Conservation (phyloP, 92 coral and sea anemone genomes). For the Bergia puertoricense region DNA sequence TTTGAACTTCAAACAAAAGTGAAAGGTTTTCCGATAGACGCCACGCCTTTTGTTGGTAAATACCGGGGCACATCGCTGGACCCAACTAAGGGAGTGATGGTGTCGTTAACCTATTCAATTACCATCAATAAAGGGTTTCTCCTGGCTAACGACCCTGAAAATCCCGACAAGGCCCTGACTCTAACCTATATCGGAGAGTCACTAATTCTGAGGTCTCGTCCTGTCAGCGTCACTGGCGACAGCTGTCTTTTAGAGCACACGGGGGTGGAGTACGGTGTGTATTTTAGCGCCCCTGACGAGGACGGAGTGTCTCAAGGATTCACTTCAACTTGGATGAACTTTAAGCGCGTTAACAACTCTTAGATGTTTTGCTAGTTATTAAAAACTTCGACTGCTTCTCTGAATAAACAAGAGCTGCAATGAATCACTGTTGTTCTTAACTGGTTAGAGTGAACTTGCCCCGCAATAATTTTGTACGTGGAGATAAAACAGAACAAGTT, state of each 20-base stretch:
- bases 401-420: too few species aligned
- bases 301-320: slow-evolving; percentile 59
- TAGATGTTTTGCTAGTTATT: too few species aligned
- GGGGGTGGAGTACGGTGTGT: slow-evolving; percentile 41
- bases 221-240: not conserved
- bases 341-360: slow-evolving; percentile 13
- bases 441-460: too few species aligned
- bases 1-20: slow-evolving; percentile 36
- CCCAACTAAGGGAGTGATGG: slow-evolving; percentile 36
- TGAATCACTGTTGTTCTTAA: too few species aligned
- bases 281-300: slow-evolving; percentile 54
- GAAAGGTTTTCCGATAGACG: slow-evolving; percentile 47
- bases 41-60: slow-evolving; percentile 55
- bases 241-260: slow-evolving; percentile 40
- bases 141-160: not conserved
- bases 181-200: slow-evolving; percentile 55
- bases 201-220: slow-evolving; percentile 26
- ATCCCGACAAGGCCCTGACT: slow-evolving; percentile 2
- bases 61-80: slow-evolving; percentile 34
- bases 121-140: slow-evolving; percentile 32
- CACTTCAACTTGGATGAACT: slow-evolving; percentile 39
- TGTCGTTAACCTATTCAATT: slow-evolving; percentile 19
- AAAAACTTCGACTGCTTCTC: too few species aligned
- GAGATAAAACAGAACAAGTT: too few species aligned
- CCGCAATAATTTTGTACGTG: too few species aligned